Evolutionary conservation across 2,888 invertebrate species (phyloP).

Genomic region (Mimas tiliae): DNA sequence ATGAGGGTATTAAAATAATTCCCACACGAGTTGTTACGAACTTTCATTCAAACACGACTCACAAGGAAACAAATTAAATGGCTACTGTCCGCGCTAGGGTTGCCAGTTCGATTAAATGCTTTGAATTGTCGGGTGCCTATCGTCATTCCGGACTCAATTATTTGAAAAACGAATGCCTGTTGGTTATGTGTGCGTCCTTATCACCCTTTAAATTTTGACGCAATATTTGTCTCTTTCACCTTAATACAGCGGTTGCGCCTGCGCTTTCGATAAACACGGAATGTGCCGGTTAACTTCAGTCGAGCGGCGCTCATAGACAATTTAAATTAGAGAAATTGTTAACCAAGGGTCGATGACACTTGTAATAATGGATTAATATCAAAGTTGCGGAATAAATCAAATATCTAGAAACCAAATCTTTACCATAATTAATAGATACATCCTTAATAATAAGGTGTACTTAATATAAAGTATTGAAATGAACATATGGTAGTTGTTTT

Average conservation of each 20-base stretch:
- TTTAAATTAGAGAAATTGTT: conserved; percentile 83
- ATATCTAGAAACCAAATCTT: not conserved
- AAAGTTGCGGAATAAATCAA: conserved; percentile 25
- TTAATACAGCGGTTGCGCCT: conserved; percentile 63
- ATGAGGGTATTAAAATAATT: conserved; percentile 38
- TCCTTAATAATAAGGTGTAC: not conserved
- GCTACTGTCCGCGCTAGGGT: conserved; percentile 73
- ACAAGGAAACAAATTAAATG: conserved; percentile 75
- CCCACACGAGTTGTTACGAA: conserved; percentile 54
- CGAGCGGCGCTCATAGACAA: conserved; percentile 80
- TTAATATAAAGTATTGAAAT: too few relatives aligned
- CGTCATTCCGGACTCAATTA: conserved; percentile 81
- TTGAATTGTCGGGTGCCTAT: conserved; percentile 77
- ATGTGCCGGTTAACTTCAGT: conserved; percentile 83
- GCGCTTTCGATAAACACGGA: conserved; percentile 78
- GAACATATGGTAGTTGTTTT: too few relatives aligned
- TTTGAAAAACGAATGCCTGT: conserved; percentile 78
- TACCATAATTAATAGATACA: not conserved
- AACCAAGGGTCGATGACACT: conserved; percentile 64
- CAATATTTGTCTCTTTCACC: conserved; percentile 59
- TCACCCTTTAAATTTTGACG: conserved; percentile 59
- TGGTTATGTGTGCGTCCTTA: conserved; percentile 63
- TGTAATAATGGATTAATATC: conserved; percentile 61
- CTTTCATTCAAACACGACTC: conserved; percentile 62
- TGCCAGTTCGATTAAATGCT: conserved; percentile 77